Base-by-base conservation (phyloP, 2,113 vertebrate species). In the Chlamydotis undulata region DNA sequence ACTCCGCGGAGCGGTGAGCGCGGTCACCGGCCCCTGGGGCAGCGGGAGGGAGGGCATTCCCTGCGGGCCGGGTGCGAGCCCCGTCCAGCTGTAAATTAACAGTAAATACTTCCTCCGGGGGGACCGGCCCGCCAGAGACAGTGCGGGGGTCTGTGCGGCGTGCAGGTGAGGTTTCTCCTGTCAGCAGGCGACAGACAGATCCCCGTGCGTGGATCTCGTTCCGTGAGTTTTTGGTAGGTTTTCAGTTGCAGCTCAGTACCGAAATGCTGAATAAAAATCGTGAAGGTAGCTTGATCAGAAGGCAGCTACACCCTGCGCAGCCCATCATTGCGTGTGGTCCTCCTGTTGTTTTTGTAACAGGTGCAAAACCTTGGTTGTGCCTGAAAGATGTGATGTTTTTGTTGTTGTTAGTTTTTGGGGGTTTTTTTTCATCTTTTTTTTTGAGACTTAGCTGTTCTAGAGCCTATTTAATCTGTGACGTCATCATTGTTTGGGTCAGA, bases 201-300 rank as follows among this genome's bases (percentile, higher is more conserved):
- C 31, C 19, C 17, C 7, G 2, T 8, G 29, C 8, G 0, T 15
- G 37, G 22, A 1, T 45, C 37, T 26, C 25, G 1, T 45, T 45
- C 47, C 6, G 1, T 19, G 22, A 10, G 35, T 3, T 70, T 71
- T 50, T 50, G 31, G 19, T 45, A 4, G 70, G 43, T 11, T 37
- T 45, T 69, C 19, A 7, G 14, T 9, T 41, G 33, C 12, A 60
- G 35, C 24, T 69, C 15, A 1, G 56, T 15, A 10, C 39, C 1
- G 7, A 64, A 64, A 64, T 21, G 14, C 4, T 24, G 16, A 26
- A 2, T 21, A 16, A 43, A 60, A 82, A 11, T 49, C 17, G 1
- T 5, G 22, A 82, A 63, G 33, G 33, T 53, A 77, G 17, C 69
- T 59, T 47, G 25, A 9, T 26, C 8, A 4, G 19, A 35, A 33